phyloP scores from a whole-genome alignment of 2,797 vertebrate species.

The Onychomys leucogaster region DNA sequence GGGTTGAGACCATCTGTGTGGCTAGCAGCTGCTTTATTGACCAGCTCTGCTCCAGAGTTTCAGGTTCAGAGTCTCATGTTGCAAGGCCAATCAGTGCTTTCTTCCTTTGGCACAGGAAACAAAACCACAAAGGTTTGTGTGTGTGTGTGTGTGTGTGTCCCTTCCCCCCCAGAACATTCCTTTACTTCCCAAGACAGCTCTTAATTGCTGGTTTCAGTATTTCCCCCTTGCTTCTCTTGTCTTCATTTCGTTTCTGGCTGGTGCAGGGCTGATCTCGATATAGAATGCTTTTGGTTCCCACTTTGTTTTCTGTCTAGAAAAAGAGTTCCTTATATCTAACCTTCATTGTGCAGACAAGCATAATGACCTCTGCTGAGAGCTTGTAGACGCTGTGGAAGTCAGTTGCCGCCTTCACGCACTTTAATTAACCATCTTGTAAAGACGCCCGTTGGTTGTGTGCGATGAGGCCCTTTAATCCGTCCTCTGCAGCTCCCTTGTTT shows the following conservation, averaged over 20 bases:
- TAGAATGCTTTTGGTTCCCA: not conserved
- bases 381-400: conserved; percentile 75
- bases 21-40: not conserved
- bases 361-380: conserved; percentile 49
- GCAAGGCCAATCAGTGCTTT: not conserved
- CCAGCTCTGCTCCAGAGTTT: not conserved
- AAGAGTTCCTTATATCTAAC: conserved; percentile 17
- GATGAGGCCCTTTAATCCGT: conserved; percentile 82
- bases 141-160: not conserved
- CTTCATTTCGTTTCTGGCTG: not conserved
- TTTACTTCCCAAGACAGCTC: conserved; percentile 22
- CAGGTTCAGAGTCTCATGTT: not conserved
- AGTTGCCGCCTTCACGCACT: conserved; percentile 63
- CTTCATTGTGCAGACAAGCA: conserved; percentile 38
- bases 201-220: conserved; percentile 4
- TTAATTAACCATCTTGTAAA: conserved; percentile 82
- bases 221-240: not conserved
- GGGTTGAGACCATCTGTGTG: not conserved
- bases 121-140: not conserved
- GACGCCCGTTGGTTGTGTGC: conserved; percentile 74
- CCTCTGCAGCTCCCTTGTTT: conserved; percentile 57
- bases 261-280: not conserved
- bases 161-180: conserved; percentile 39
- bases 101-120: conserved; percentile 16
- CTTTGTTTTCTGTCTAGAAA: conserved; percentile 45